Conservation (phyloP, 1,140 invertebrate species). For the Drosophila suzukii region DNA sequence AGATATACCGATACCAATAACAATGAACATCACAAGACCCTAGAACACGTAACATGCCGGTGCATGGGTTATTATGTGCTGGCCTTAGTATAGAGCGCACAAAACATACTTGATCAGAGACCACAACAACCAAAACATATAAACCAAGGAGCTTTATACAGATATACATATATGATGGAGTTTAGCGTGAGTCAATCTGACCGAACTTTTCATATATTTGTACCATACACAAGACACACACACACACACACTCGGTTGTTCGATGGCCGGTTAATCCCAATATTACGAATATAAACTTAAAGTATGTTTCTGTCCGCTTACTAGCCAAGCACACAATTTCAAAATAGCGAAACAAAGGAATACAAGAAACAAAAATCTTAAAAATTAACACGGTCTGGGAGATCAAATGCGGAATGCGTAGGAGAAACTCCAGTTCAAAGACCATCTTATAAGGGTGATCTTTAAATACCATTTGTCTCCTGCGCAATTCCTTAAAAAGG, state of each 20-base stretch:
- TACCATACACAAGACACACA: slow-evolving; percentile 16
- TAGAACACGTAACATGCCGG: slow-evolving; percentile 73
- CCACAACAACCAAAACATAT: slow-evolving; percentile 43
- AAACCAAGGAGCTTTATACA: slow-evolving; percentile 74
- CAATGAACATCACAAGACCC: slow-evolving; percentile 72
- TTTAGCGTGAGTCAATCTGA: slow-evolving; percentile 15
- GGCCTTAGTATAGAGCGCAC: slow-evolving; percentile 59
- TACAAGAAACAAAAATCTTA: slow-evolving; percentile 67
- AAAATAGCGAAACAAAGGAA: slow-evolving; percentile 35
- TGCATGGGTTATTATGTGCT: slow-evolving; percentile 76
- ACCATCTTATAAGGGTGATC: no score
- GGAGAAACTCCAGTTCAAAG: not conserved
- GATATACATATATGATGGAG: slow-evolving; percentile 36
- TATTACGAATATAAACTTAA: slow-evolving; percentile 23
- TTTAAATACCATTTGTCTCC: not conserved
- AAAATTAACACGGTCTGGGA: slow-evolving; percentile 65
- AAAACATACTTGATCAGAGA: slow-evolving; percentile 43
- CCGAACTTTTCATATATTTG: slow-evolving; percentile 46
- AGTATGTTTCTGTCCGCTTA: slow-evolving; percentile 74
- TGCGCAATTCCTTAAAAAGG: not conserved
- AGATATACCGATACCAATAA: slow-evolving; percentile 64
- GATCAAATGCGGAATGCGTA: slow-evolving; percentile 11
- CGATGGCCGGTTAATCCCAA: slow-evolving; percentile 30
- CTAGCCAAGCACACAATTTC: slow-evolving; percentile 77
- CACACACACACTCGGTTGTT: slow-evolving; percentile 38